phyloP scores from a whole-genome alignment of 2,113 vertebrate species.

The Neotoma lepida region DNA sequence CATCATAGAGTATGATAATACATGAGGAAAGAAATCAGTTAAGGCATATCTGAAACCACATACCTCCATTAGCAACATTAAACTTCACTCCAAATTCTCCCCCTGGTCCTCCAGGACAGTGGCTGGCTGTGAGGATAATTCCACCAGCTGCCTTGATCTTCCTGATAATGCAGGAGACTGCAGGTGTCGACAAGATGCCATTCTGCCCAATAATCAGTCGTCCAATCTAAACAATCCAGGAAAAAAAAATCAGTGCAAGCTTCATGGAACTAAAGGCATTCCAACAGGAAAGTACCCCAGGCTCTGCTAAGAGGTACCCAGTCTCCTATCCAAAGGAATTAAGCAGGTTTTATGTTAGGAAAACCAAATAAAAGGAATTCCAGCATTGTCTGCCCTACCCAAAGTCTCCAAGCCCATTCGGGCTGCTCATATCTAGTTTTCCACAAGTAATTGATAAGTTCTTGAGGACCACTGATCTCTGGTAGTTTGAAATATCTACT shows the following conservation, averaged over 20 bases:
- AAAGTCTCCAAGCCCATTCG: neutral
- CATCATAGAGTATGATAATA: neutral
- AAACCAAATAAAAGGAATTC: neutral
- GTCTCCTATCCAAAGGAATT: neutral
- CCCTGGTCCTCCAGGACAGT: conserved; percentile 95
- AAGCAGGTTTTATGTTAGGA: neutral
- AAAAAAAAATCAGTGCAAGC: neutral
- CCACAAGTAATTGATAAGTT: neutral
- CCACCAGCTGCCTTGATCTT: conserved; percentile 99
- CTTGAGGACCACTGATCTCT: neutral
- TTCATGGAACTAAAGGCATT: conserved; percentile 13
- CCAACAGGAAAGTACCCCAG: neutral
- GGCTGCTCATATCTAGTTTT: neutral
- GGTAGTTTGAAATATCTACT: conserved; percentile 42
- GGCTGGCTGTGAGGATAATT: conserved; percentile 97
- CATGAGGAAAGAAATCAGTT: neutral
- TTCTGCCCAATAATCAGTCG: conserved; percentile 97
- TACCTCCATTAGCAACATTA: conserved; percentile 98
- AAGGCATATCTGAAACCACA: conserved; percentile 57
- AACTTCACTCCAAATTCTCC: conserved; percentile 99
- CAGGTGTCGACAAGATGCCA: conserved; percentile 97
- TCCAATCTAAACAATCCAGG: conserved; percentile 89
- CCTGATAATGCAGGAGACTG: conserved; percentile 98
- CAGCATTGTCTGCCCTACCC: neutral
- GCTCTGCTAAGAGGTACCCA: neutral